Evolutionary conservation across 2,797 vertebrate species (phyloP), one percentile per base, ranked within the genome.

Genomic region (Enteromius argenteus): DNA sequence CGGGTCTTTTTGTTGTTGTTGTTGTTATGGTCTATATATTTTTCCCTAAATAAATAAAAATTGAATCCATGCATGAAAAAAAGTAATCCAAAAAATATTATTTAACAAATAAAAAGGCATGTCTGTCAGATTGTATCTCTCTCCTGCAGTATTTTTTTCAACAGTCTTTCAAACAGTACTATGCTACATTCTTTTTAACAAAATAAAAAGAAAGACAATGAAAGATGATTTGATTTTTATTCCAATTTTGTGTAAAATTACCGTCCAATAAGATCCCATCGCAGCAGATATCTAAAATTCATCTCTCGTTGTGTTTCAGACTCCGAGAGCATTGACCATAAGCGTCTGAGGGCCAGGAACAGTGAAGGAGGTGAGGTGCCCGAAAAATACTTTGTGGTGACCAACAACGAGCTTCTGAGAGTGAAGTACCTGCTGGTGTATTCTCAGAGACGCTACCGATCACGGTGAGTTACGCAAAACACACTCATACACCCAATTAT

Each of bases 361-460:
- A 99, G 98, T 0, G 98, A 99, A 93, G 98, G 97, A 19, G 98
- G 98, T 0, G 97, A 99, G 0, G 95, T 99, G 5, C 98, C 98
- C 0, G 97, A 98, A 88, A 99, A 98, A 79, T 99, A 99, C 91
- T 99, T 99, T 2, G 96, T 99, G 35, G 98, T 99, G 88, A 99
- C 98, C 89, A 99, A 99, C 90, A 99, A 99, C 88, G 96, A 99
- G 93, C 96, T 99, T 79, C 89, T 99, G 86, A 93, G 97, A 85
- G 97, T 99, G 85, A 99, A 97, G 91, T 99, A 98, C 91, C 93
- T 99, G 86, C 93, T 99, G 10, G 96, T 99, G 10, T 99, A 99
- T 92, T 97, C 98, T 6, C 97, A 98, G 93, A 97, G 96, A 87
- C 96, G 93, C 72, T 94, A 95, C 71, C 93, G 95, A 58, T 89